Evolutionary conservation across 2,797 vertebrate species (phyloP).

Genomic region (Coreius guichenoti): DNA sequence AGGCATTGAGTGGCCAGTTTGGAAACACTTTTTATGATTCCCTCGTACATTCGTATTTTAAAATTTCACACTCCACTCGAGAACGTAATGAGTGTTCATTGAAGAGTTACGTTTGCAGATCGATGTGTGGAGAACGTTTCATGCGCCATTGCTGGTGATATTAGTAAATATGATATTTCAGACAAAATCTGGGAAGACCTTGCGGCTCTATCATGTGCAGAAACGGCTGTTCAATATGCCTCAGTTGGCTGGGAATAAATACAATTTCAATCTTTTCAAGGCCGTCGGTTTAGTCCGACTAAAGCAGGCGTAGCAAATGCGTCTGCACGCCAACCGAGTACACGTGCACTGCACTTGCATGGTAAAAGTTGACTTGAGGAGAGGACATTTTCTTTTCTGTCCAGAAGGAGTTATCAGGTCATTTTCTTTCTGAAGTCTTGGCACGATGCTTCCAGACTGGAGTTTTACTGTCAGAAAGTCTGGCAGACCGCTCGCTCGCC

Average conservation of each 20-base stretch:
- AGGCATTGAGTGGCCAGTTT: slow-evolving; percentile 1
- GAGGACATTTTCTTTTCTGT: slow-evolving; percentile 17
- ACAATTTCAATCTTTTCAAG: slow-evolving; percentile 29
- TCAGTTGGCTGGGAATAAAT: slow-evolving; percentile 25
- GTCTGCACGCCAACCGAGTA: background rate
- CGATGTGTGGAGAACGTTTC: slow-evolving; percentile 27
- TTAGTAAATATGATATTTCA: slow-evolving; percentile 45
- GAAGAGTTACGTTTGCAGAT: slow-evolving; percentile 46
- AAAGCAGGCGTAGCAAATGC: background rate
- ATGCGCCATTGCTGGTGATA: background rate
- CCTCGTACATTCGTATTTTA: slow-evolving; percentile 47
- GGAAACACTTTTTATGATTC: slow-evolving; percentile 58
- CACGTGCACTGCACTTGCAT: background rate
- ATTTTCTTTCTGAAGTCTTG: slow-evolving; percentile 20
- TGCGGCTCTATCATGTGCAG: background rate
- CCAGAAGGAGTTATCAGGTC: slow-evolving; percentile 21
- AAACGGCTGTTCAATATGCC: slow-evolving; percentile 17
- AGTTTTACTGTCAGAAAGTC: slow-evolving; percentile 41
- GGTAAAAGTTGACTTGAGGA: slow-evolving; percentile 14
- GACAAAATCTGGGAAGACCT: background rate
- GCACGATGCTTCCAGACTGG: slow-evolving; percentile 33
- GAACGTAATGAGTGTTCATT: slow-evolving; percentile 49
- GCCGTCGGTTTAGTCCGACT: background rate
- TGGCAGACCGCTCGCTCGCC: background rate
- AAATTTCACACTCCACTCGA: slow-evolving; percentile 48